Evolutionary conservation across 2,888 invertebrate species (phyloP), one percentile per base, ranked within the genome.

Genomic region (Ectobius pallidus): DNA sequence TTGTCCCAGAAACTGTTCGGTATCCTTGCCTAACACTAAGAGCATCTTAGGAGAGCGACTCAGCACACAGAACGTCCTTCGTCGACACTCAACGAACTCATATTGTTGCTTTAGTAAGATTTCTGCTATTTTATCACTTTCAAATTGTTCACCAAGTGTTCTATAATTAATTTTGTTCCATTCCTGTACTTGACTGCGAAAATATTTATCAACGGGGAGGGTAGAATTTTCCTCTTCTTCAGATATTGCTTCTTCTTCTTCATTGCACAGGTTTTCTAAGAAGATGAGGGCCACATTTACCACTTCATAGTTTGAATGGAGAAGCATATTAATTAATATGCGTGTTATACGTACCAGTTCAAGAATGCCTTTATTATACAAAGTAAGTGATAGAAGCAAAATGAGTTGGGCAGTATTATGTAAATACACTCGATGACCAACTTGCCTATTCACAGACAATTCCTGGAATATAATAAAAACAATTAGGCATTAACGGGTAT

Each of bases 391-490:
- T 2, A 65, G n/a, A n/a, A 34, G 34, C 27, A 65, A 27, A 20
- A 44, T n/a, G 3, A 65, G 44, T 25, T 65, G 65, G 16, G 42
- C 65, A 6, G 25, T 25, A 46, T 16, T 1, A 46, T 46, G 65
- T n/a, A 46, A 11, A 39, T 27, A 65, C 6, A 65, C 25, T 18
- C 46, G 27, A 25, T n/a, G 7, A 3, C 65, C 65, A 46, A 65
- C 18, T 27, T 25, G 6, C 1, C n/a, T 65, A 42, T n/a, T 39
- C 7, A n/a, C 22, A 16, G 14, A 1, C 4, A 20, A 4, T 18
- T 63, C 63, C 63, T 63, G 34, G 16, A 63, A 55, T 2, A 39
- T n/a, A n/a, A n/a, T n/a, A n/a, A n/a, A n/a, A n/a, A n/a, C n/a
- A n/a, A n/a, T n/a, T n/a, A n/a, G n/a, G n/a, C n/a, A n/a, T n/a